Evolutionary conservation across 1,140 invertebrate species (phyloP), one percentile per base, ranked within the genome.

Genomic region (Drosophila littoralis): DNA sequence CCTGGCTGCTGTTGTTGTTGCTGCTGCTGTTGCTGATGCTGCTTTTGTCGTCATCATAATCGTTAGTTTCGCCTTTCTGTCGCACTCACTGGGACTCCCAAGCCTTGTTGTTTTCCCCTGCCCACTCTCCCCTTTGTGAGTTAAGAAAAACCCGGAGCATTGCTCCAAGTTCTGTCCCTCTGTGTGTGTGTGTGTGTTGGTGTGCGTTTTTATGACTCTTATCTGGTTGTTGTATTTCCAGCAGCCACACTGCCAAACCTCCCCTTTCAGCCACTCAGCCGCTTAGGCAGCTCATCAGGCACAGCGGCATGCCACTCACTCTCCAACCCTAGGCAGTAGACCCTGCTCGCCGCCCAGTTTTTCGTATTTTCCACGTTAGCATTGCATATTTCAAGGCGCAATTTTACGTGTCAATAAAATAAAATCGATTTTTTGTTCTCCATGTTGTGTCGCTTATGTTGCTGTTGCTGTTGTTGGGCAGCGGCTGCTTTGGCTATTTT

Each of bases 371-470:
- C 72, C 76, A 79, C 72, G 84, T 71, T 73, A 76, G 65, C 76
- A 82, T 76, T 86, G 82, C 75, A 81, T 85, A 85, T 85, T 86
- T 86, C 75, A 86, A 86, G 82, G 83, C 83, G 82, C 79, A 86
- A 82, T 73, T 86, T 81, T 85, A 86, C 70, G 79, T 79, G 82
- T 86, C 82, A 82, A 86, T 86, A 86, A 86, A 76, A 79, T 79
- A 82, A 82, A 82, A 86, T 86, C 83, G 79, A 86, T 86, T 80
- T 74, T 67, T 28, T 28, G 1, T 17, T 28, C 33, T 42, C 51
- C 64, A 43, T 43, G 40, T 65, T 33, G 45, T 38, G 46, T 55
- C 46, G 64, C 43, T 48, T 12, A 13, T 13, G 1, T 50, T 15
- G 32, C 36, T 51, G 61, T 42, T 17, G 28, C 33, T 50, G 40